phyloP scores from a whole-genome alignment of 2,797 vertebrate species.

The Champsocephalus gunnari region DNA sequence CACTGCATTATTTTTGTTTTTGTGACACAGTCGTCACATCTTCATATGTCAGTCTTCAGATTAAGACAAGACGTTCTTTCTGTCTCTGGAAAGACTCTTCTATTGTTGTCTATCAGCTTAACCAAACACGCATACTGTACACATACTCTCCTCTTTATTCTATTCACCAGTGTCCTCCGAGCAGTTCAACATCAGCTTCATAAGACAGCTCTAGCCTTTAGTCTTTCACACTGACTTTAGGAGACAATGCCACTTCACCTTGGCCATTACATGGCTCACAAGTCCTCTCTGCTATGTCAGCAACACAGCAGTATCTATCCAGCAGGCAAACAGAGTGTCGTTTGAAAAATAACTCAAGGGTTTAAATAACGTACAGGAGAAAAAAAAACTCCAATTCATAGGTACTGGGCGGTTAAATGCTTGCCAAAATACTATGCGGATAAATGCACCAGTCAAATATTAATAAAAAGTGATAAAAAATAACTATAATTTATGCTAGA shows the following conservation, averaged over 20 bases:
- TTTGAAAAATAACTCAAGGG: slow-evolving; percentile 1
- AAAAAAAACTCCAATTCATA: slow-evolving; percentile 8
- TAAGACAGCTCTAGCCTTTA: slow-evolving; percentile 32
- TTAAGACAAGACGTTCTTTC: slow-evolving; percentile 27
- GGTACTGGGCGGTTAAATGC: slow-evolving; percentile 10
- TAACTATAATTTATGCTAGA: slow-evolving; percentile 42
- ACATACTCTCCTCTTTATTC: neutral
- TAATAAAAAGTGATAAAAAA: slow-evolving; percentile 39
- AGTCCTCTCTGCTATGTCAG: slow-evolving; percentile 28
- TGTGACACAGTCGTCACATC: slow-evolving; percentile 20
- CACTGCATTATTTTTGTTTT: slow-evolving; percentile 21
- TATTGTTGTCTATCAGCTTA: slow-evolving; percentile 31
- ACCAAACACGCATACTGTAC: slow-evolving; percentile 12
- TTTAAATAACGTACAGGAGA: slow-evolving; percentile 24
- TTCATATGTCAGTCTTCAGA: slow-evolving; percentile 22
- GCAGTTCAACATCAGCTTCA: slow-evolving; percentile 34
- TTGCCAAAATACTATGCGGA: slow-evolving; percentile 29
- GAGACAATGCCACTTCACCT: slow-evolving; percentile 22
- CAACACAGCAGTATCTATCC: slow-evolving; percentile 2
- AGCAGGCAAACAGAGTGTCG: neutral
- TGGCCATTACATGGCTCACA: slow-evolving; percentile 1
- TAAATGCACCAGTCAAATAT: slow-evolving; percentile 35
- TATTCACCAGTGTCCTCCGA: neutral
- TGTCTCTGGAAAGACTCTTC: slow-evolving; percentile 50
- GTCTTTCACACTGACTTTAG: slow-evolving; percentile 27